These are phyloP conservation scores for Lasiurus cinereus DNA, from an alignment of 2,113 vertebrate species.

Conservation along the genomic window DNA sequence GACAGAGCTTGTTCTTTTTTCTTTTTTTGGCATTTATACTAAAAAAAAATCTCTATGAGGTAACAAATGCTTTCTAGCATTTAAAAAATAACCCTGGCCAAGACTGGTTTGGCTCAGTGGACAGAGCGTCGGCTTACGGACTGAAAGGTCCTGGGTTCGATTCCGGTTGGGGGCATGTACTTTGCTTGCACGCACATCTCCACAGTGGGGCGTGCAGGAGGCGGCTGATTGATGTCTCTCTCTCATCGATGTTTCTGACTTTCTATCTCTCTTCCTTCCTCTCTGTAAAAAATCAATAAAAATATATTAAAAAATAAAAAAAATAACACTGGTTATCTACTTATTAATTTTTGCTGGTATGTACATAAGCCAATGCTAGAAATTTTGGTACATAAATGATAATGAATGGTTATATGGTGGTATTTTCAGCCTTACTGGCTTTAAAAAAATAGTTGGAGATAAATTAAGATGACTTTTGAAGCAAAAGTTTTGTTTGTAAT, in stretches of 20 bases:
- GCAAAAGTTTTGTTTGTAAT: background rate
- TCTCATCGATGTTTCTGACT: too few species aligned
- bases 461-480: background rate
- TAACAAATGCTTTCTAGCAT: background rate
- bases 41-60: background rate
- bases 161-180: too few species aligned
- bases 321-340: background rate
- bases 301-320: background rate
- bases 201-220: too few species aligned
- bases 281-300: too few species aligned
- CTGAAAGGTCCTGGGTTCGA: too few species aligned
- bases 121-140: too few species aligned
- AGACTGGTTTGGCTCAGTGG: too few species aligned
- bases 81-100: background rate
- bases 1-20: background rate
- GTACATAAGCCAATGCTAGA: background rate
- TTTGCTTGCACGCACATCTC: too few species aligned
- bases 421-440: background rate
- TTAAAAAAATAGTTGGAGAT: background rate
- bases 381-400: background rate
- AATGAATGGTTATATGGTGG: background rate
- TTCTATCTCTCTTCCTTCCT: too few species aligned
- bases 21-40: background rate
- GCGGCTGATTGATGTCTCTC: too few species aligned
- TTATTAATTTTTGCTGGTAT: background rate